Evolutionary conservation across 1,140 invertebrate genomes (phyloP), one percentile per base, ranked within the genome.

Genomic region (Drosophila ambigua): DNA sequence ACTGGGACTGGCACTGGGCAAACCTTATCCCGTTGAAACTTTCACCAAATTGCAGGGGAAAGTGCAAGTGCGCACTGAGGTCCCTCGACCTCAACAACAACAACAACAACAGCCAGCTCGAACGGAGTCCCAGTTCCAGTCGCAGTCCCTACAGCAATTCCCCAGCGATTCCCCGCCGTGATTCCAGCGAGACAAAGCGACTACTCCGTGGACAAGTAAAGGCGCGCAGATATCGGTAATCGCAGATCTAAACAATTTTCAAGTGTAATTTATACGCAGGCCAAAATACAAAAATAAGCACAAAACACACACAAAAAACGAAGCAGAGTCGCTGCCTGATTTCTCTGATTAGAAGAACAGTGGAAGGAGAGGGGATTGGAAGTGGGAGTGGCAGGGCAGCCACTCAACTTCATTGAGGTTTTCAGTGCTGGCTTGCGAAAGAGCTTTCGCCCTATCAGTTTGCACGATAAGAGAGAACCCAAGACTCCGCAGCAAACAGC

Each of bases 401-500:
- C 35, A 13, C 35, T 60, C 60, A 67, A 71, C 35, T 87, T 85
- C 81, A 85, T 85, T 85, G 78, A 85, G 78, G 58, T 43, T 62
- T 83, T 75, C 59, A 39, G 63, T 67, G 65, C 62, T 11, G 11
- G 26, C 43, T 58, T 64, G 23, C 35, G 39, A 71, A 57, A 46
- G 57, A 52, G 54, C 48, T 74, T 69, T 43, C 16, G 20, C 54
- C 74, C 88, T 83, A 87, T 87, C 83, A 88, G 71, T 87, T 88
- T 72, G 83, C 49, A 77, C 75, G 83, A 87, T 87, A 87, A 88
- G 75, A 35, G 66, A 39, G 11, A 39, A 39, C 35, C 8, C 64
- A 20, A 69, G 51, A 54, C 53, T 62, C 60, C 26, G 31, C 15
- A 8, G 31, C 28, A 57, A 23, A 41, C 53, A 23, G n/a, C 16